Evolutionary conservation across 2,888 invertebrate species (phyloP), one percentile per base, ranked within the genome.

Genomic region (Drosophila borborema): DNA sequence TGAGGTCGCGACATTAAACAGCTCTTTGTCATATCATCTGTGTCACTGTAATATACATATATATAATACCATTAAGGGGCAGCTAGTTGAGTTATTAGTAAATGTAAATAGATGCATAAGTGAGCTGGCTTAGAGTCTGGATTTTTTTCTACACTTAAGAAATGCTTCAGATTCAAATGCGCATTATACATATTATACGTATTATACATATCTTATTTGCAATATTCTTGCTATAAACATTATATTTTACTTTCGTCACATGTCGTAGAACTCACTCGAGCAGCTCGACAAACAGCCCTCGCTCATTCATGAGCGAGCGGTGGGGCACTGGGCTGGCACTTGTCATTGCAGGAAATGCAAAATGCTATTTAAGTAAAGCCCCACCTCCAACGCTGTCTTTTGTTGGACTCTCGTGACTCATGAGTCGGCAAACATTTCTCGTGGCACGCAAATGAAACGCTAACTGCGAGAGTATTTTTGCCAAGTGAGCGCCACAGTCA

Each of bases 301-400:
- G 75, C 18, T 28, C 28, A 28, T 28, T 28, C 28, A 28, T 28
- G 28, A 28, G 6, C 5, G 28, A 28, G 7, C 28, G 28, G 28
- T 28, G 43, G 20, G 45, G 23, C 51, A 45, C 38, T 46, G 63
- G n/a, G 10, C 54, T 55, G 64, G 31, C 72, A 86, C 86, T 86
- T 77, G 78, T 88, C 67, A 53, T 71, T 66, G 67, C 83, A 84
- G 83, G 90, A 84, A 84, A 89, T 83, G 89, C 74, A 82, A 81
- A 84, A 71, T 87, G 79, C 75, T 72, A 82, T 84, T 78, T 81
- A 75, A 85, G 70, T 89, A 60, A 28, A 55, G 48, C 67, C 58
- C 55, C 46, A 45, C 46, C 48, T 40, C 31, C 61, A 45, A 38
- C 34, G 23, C 14, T 16, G 51, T 70, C 48, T 59, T 40, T 63